These are phyloP conservation scores for Podarcis raffonei DNA, from an alignment of 2,113 vertebrate genomes.

Conservation along the genomic window DNA sequence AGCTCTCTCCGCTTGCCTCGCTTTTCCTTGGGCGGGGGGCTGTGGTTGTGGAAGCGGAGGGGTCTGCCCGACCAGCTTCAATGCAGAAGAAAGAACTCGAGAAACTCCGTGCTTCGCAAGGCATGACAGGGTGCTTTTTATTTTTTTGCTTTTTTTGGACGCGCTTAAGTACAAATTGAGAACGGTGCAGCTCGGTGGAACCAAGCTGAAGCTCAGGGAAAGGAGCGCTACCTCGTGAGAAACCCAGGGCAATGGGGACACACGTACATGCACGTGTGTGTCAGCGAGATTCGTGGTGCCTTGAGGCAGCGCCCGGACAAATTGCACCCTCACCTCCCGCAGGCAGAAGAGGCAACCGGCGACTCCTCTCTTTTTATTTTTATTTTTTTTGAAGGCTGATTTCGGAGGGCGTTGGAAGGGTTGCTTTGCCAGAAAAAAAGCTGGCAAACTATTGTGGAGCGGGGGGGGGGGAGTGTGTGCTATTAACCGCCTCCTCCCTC, in stretches of 20 bases:
- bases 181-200: neutral
- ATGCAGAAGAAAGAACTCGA: neutral
- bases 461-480: neutral
- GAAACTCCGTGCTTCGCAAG: neutral
- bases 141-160: neutral
- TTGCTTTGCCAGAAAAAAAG: neutral
- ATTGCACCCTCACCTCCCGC: neutral
- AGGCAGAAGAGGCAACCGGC: neutral
- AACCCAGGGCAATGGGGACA: neutral
- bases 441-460: neutral
- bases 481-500: neutral
- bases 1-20: neutral
- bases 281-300: neutral
- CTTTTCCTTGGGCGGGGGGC: neutral
- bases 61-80: neutral
- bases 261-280: too few species aligned
- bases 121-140: neutral
- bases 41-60: neutral
- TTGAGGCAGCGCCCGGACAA: neutral
- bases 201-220: neutral
- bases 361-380: neutral
- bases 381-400: neutral
- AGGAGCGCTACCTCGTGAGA: too few species aligned
- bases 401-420: neutral
- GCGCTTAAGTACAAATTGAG: neutral